Percentiles rank a stretch among this genome's conserved stretches.
Evolutionary conservation across 2,797 vertebrate genomes (phyloP).

Genomic region (Alfaro cultratus): DNA sequence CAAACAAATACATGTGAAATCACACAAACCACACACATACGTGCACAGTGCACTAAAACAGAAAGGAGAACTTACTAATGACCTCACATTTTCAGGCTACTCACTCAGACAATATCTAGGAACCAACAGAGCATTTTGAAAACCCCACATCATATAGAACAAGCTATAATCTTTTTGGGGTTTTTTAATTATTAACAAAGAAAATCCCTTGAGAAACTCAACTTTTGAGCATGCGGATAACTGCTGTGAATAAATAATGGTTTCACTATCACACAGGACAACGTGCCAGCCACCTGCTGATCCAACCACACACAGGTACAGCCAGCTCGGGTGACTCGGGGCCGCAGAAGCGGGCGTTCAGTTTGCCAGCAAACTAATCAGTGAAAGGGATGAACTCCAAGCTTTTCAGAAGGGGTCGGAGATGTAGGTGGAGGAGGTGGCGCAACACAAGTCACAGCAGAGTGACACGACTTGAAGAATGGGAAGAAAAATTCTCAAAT

Average conservation of each 20-base stretch:
- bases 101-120: constrained; percentile 45
- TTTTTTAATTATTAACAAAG: constrained; percentile 38
- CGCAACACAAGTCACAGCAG: constrained; percentile 64
- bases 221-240: constrained; percentile 46
- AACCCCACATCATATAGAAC: constrained; percentile 29
- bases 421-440: constrained; percentile 76
- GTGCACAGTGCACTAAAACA: constrained; percentile 48
- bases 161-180: not conserved
- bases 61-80: constrained; percentile 74
- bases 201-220: constrained; percentile 18
- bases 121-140: constrained; percentile 27
- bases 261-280: constrained; percentile 73
- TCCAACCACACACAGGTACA: constrained; percentile 73
- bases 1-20: constrained; percentile 70
- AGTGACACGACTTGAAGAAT: constrained; percentile 64
- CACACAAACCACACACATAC: constrained; percentile 40
- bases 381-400: constrained; percentile 77
- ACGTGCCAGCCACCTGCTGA: constrained; percentile 75
- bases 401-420: constrained; percentile 74
- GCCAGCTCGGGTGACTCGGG: constrained; percentile 68
- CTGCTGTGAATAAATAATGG: constrained; percentile 75
- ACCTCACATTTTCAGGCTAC: constrained; percentile 62
- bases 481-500: constrained; percentile 63
- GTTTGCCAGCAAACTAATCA: constrained; percentile 81
- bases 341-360: constrained; percentile 73